These are phyloP conservation scores for Drosophila sordidula DNA, from an alignment of 2,888 invertebrate species.

Conservation along the genomic window DNA sequence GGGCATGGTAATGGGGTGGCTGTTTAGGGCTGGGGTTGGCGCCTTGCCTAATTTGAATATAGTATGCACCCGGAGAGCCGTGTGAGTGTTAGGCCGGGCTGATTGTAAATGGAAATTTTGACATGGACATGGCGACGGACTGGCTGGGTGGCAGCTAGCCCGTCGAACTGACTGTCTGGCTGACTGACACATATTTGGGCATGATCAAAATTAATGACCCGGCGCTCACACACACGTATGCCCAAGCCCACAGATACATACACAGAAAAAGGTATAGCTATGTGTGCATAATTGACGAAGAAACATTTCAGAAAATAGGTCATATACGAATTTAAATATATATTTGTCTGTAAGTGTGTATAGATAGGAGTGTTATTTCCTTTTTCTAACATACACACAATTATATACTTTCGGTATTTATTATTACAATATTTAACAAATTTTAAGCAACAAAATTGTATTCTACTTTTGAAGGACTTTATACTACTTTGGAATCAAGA, in stretches of 20 bases:
- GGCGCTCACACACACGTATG: conserved; percentile 53
- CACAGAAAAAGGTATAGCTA: conserved; percentile 14
- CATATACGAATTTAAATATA: conserved; percentile 30
- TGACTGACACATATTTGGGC: conserved; percentile 81
- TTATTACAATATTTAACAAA: not conserved
- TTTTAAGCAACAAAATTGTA: not conserved
- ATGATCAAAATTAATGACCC: conserved; percentile 82
- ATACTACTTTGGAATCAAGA: not conserved
- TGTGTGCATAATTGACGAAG: conserved; percentile 37
- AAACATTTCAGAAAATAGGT: conserved; percentile 53
- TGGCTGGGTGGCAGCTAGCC: conserved; percentile 46
- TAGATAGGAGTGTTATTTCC: not conserved
- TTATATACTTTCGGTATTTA: not conserved
- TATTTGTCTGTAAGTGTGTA: not conserved
- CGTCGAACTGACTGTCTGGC: conserved; percentile 31
- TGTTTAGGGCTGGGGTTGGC: conserved; percentile 42
- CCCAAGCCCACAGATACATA: conserved; percentile 20
- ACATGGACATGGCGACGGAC: conserved; percentile 36
- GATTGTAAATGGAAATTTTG: conserved; percentile 66
- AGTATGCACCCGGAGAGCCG: conserved; percentile 39
- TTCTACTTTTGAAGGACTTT: not conserved
- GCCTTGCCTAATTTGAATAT: conserved; percentile 78
- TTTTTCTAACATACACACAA: not conserved
- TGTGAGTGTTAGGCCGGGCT: conserved; percentile 29
- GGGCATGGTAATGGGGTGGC: conserved; percentile 33